Conservation (phyloP, 2,888 invertebrate species). For the Zygaena filipendulae region DNA sequence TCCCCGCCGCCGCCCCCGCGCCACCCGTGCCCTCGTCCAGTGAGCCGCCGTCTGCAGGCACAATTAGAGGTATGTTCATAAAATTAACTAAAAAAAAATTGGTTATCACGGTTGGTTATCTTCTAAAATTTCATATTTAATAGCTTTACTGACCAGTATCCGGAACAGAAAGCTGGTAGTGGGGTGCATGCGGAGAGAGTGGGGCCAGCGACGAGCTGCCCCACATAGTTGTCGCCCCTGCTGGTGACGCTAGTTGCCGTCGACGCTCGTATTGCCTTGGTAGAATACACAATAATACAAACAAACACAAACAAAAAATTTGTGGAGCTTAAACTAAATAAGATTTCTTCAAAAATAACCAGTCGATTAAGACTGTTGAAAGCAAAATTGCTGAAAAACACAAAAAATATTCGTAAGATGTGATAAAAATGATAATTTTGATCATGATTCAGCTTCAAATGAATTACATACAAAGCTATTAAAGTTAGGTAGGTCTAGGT, state of each 20-base stretch:
- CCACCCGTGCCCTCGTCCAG: slow-evolving; percentile 22
- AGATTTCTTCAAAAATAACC: no score
- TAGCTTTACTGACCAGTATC: slow-evolving; percentile 24
- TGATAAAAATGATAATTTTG: no score
- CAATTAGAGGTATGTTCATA: slow-evolving; percentile 4
- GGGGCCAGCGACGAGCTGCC: slow-evolving; percentile 23
- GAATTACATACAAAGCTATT: no score
- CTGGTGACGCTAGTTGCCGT: slow-evolving; percentile 49
- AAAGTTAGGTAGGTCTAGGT: no score
- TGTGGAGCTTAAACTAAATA: slow-evolving; percentile 13
- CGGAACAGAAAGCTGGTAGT: slow-evolving; percentile 68
- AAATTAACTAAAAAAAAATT: no score
- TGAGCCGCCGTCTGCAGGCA: slow-evolving; percentile 12
- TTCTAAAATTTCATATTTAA: no score
- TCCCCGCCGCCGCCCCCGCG: slow-evolving; percentile 49
- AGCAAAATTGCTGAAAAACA: no score
- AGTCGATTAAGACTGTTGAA: no score
- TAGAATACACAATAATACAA: no score
- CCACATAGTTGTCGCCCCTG: slow-evolving; percentile 54
- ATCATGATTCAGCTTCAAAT: no score
- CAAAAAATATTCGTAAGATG: no score
- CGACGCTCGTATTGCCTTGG: slow-evolving; percentile 20
- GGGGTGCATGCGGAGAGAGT: slow-evolving; percentile 30
- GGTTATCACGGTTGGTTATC: no score
- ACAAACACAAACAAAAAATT: slow-evolving; percentile 14